Base-by-base conservation (phyloP, 2,888 invertebrate genomes). In the Chloroclysta siterata region DNA sequence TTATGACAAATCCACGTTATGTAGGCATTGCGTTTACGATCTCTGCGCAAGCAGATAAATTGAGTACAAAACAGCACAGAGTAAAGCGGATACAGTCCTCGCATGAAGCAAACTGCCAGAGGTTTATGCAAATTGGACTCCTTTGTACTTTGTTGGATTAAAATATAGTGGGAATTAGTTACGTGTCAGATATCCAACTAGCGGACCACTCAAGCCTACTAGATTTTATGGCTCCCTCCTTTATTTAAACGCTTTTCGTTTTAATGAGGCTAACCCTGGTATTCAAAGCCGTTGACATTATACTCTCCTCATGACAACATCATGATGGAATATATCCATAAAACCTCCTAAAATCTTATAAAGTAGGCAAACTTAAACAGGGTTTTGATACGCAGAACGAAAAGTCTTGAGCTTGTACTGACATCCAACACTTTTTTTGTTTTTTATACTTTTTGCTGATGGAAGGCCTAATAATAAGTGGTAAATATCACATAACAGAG, bases 111-210 rank as follows among this genome's bases (percentile, higher is more conserved):
- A 90, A 90, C 88, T 89, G 84, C 79, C 83, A 17, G 88, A 90
- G 91, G 90, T 90, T 92, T 92, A 92, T 92, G 90, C 87, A 91
- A 91, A 92, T 92, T 90, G 89, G 85, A 83, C 90, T 91, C 87
- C 89, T 92, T 92, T 92, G 89, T 92, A 88, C 87, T 90, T 89
- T 79, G 79, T 84, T 81, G 89, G 89, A 91, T 92, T 92, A 92
- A 92, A 90, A 90, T 90, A 91, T 90, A 90, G 92, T 84, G 84
- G 87, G 83, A 90, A 91, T 91, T 92, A 91, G 90, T 92, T 89
- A 85, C 87, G 84, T 88, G 91, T 90, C 90, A 90, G 89, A 88
- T 88, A 90, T 87, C 87, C 85, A 79, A 81, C 76, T 77, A 72
- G 78, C 73, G 77, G 79, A 72, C 81, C 83, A 79, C 84, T 84